Conservation (phyloP, 1,140 invertebrate genomes). For the Drosophila pallidifrons region DNA sequence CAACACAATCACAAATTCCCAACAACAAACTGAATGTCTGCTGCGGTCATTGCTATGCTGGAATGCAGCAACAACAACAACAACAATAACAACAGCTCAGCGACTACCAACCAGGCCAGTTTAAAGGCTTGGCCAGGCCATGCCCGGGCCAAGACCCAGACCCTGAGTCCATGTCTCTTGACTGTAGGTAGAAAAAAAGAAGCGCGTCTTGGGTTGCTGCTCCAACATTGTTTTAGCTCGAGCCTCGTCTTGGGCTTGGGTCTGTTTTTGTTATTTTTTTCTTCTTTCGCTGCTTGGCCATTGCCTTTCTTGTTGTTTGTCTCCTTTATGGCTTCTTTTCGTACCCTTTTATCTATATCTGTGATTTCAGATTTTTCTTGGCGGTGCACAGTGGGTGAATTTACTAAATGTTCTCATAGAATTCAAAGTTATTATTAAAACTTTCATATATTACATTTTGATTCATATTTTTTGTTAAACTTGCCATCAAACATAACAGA, state of each 20-base stretch:
- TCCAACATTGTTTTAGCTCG: constrained; percentile 34
- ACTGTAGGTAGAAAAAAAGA: constrained; percentile 60
- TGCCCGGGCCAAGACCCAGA: constrained; percentile 35
- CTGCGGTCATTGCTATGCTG: constrained; percentile 80
- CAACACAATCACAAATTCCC: constrained; percentile 57
- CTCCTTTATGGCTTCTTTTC: constrained; percentile 82
- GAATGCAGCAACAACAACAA: constrained; percentile 62
- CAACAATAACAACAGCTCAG: not conserved
- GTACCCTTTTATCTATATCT: constrained; percentile 78
- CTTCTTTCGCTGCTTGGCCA: constrained; percentile 34
- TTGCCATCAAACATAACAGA: not conserved
- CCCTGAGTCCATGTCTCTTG: constrained; percentile 43
- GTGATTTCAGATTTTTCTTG: constrained; percentile 74
- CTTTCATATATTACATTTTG: no score
- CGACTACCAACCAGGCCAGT: constrained; percentile 47
- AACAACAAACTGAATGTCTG: constrained; percentile 62
- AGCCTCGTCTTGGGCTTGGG: constrained; percentile 42
- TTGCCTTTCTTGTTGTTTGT: constrained; percentile 75
- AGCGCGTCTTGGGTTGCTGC: constrained; percentile 17
- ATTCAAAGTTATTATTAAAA: no score
- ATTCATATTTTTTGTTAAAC: no score
- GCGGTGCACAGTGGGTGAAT: constrained; percentile 19
- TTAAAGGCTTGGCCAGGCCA: constrained; percentile 69
- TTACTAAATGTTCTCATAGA: not conserved
- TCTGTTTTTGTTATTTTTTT: not conserved